Evolutionary conservation across 2,113 vertebrate species (phyloP), one percentile per base, ranked within the genome.

Genomic region (Tricholaema leucomelas): DNA sequence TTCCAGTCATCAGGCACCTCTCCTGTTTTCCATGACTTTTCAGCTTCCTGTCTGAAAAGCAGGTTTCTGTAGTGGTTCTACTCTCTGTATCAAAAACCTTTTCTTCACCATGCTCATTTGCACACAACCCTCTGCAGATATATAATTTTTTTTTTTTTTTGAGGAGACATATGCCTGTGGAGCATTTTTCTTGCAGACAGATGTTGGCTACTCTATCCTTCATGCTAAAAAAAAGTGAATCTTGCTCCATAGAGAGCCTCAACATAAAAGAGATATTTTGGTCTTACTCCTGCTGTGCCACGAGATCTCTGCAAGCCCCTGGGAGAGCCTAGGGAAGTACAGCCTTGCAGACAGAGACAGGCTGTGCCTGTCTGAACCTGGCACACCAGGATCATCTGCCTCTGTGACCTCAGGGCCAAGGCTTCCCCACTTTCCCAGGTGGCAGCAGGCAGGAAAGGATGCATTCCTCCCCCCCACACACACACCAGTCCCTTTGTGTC

Each of bases 291-390:
- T 38, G 48, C 19, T n/a, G 66, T 3, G 4, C 20, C 0, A 0
- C 4, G 4, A 15, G 14, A 67, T 16, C 8, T 28, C 16, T 0
- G 0, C 15, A 50, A 75, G 12, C 9, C 24, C 6, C 36, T 75
- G 4, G 2, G 69, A 35, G 6, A 42, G 25, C 27, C 35, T 2
- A 8, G 17, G 21, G 5, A 50, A 19, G 10, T 21, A 55, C 59
- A 85, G 4, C 24, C 50, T 35, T 2, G 1, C 21, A 13, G 27
- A 4, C 2, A 52, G 0, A 0, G 58, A 5, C 15, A 13, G 19
- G 9, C 8, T 87, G 12, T 71, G 28, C n/a, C 67, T 24, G 42
- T 38, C 60, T 54, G 13, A 52, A 24, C 46, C 28, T 21, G 31
- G 23, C 64, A 30, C n/a, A 48, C n/a, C 9, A 12, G 69, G 61